Percentiles rank a stretch among this genome's conserved stretches.
Conservation (phyloP, 1,140 invertebrate genomes). For the Tenebrio molitor region DNA sequence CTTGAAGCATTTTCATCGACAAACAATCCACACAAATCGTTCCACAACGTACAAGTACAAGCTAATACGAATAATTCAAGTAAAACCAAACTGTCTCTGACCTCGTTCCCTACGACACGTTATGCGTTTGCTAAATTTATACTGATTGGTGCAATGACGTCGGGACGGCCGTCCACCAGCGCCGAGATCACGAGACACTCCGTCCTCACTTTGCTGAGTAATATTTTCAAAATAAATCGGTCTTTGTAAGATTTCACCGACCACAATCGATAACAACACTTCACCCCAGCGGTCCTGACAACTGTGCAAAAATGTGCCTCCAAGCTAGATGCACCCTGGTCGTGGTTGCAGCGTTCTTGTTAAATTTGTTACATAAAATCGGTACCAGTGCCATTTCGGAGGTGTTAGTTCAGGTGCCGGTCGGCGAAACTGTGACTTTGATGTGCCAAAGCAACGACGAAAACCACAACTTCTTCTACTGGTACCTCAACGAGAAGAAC, state of each 20-base stretch:
- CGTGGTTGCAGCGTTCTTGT: too few relatives aligned
- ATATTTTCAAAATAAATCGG: conserved; percentile 21
- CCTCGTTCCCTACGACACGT: too few relatives aligned
- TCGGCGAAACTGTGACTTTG: conserved; percentile 49
- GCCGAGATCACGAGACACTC: conserved; percentile 5
- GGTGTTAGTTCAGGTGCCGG: conserved; percentile 41
- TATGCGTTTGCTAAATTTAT: conserved; percentile 14
- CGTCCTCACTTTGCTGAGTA: neutral
- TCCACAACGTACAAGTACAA: too few relatives aligned
- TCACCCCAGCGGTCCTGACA: neutral
- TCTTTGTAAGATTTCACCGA: neutral
- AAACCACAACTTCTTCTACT: conserved; percentile 50
- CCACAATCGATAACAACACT: neutral
- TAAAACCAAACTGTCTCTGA: too few relatives aligned
- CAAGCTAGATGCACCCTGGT: too few relatives aligned
- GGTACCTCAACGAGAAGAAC: conserved; percentile 49
- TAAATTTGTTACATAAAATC: conserved; percentile 18
- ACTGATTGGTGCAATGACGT: conserved; percentile 11
- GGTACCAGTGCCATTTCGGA: neutral
- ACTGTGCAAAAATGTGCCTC: too few relatives aligned
- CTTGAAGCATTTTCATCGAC: too few relatives aligned
- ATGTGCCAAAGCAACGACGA: conserved; percentile 53
- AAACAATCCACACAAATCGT: too few relatives aligned
- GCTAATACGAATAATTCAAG: too few relatives aligned
- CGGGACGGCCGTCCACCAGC: conserved; percentile 5